Conservation (phyloP, 2,797 vertebrate species). For the Clamator glandarius region DNA sequence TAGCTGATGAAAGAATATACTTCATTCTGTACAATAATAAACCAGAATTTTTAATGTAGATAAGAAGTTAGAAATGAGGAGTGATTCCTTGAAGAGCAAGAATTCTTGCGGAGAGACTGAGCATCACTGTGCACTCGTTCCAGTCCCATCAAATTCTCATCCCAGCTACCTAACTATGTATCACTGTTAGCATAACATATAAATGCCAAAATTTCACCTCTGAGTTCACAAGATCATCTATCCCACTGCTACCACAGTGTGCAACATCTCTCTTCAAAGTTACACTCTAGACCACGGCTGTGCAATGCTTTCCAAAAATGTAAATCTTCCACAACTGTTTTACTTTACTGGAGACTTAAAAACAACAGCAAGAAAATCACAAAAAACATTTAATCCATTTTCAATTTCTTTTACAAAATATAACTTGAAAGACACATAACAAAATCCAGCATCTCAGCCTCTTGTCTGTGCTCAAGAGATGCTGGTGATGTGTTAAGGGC, state of each 20-base stretch:
- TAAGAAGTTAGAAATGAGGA: background rate
- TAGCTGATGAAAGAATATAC: background rate
- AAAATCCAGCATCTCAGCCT: background rate
- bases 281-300: background rate
- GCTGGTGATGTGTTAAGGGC: constrained; percentile 47
- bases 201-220: background rate
- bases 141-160: background rate
- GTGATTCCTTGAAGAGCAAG: background rate
- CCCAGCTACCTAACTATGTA: background rate
- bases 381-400: background rate
- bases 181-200: background rate
- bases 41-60: background rate
- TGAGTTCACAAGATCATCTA: background rate
- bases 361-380: background rate
- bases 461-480: background rate
- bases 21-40: background rate
- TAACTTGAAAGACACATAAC: background rate
- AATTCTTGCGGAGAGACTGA: background rate
- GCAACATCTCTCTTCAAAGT: background rate
- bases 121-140: fast-evolving
- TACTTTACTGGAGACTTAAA: background rate
- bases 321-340: background rate
- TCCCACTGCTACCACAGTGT: fast-evolving
- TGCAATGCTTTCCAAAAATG: background rate
- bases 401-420: background rate